Evolutionary conservation across 2,888 invertebrate species (phyloP), one percentile per base, ranked within the genome.

Genomic region (Malacosoma neustria): DNA sequence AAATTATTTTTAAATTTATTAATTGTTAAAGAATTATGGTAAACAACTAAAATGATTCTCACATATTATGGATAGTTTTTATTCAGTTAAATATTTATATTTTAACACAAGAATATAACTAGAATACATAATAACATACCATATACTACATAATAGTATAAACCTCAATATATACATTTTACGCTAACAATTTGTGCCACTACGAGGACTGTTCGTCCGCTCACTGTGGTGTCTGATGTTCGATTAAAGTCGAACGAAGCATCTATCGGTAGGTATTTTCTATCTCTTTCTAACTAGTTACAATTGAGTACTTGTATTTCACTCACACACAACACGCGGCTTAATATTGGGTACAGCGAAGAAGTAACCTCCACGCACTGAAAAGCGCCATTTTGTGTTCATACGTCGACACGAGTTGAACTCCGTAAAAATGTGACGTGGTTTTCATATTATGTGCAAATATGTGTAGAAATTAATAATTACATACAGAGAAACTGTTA

Each of bases 341-440:
- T 7, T 7, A 22, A 22, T 22, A 9, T 22, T 9, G 22, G 22
- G 22, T 9, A 22, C 9, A 9, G 9, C 22, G 22, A n/a, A n/a
- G n/a, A n/a, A n/a, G n/a, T n/a, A n/a, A 6, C 22, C 22, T 22
- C 22, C 22, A 5, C 9, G 22, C 22, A 4, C 3, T 42, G 36
- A 11, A 32, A 42, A 42, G 12, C 48, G 49, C 49, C 49, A 49
- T 49, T 49, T 49, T 49, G 49, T 59, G 51, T 55, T 49, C 35
- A 49, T 48, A 55, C 61, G 49, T 54, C 58, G 54, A 48, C 49
- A 56, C 46, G 61, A 47, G 41, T 51, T 38, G 48, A 51, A 49
- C 60, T 58, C 34, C 9, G 15, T 14, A 29, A 32, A 43, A 48
- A 51, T 9, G 22, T 22, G 22, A 9, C 22, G 22, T 22, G 22